Evolutionary conservation across 92 coral and sea anemone species (phyloP).

Genomic region (Anthopleura xanthogrammica): DNA sequence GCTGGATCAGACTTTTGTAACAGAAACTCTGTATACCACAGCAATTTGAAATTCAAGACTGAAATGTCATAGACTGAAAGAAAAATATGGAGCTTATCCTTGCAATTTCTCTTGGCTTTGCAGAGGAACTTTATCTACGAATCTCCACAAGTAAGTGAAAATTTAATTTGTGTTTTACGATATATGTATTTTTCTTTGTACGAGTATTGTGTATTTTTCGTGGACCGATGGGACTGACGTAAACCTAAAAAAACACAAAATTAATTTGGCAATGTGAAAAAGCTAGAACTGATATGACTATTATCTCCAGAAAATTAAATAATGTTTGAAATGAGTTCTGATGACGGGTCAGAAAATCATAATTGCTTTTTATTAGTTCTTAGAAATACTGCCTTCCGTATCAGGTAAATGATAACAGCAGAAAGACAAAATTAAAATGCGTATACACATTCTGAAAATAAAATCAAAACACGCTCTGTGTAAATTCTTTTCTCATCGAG

Average conservation of each 20-base stretch:
- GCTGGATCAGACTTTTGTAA: neutral
- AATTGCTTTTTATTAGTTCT: neutral
- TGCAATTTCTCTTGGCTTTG: constrained; percentile 51
- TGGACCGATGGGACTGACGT: no score
- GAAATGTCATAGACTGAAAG: no score
- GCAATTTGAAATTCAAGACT: neutral
- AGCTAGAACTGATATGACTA: no score
- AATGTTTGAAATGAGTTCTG: neutral
- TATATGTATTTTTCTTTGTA: neutral
- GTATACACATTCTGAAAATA: no score
- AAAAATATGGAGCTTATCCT: constrained; percentile 46
- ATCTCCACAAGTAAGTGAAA: constrained; percentile 23
- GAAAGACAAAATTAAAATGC: no score
- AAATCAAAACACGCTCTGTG: no score
- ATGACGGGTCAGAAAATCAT: no score
- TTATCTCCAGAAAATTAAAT: neutral
- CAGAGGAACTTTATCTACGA: constrained; percentile 32
- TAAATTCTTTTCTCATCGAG: no score
- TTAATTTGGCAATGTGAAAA: no score
- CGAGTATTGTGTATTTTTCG: no score
- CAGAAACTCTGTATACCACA: neutral
- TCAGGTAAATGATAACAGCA: neutral
- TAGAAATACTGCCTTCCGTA: neutral
- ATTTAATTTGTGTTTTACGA: neutral
- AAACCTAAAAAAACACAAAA: no score